These are phyloP conservation scores for Argya squamiceps DNA, from an alignment of 2,797 vertebrate genomes.

Conservation along the genomic window DNA sequence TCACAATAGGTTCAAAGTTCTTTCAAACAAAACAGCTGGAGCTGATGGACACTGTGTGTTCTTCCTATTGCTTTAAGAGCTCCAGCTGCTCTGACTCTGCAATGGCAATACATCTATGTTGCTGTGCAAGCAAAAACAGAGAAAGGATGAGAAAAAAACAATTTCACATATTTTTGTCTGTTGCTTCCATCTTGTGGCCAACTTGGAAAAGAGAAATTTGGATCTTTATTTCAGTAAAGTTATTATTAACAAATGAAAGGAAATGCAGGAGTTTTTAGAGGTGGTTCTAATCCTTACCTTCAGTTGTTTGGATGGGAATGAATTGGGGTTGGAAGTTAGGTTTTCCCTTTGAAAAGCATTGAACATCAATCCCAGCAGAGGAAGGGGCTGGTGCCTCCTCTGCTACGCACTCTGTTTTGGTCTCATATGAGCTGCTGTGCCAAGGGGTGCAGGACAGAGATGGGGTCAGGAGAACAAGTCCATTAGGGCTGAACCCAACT, in stretches of 20 bases:
- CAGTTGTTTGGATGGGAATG: background rate
- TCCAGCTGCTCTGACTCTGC: background rate
- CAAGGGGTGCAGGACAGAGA: background rate
- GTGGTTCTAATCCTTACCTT: background rate
- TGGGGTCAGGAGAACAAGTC: background rate
- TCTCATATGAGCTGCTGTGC: rapidly evolving
- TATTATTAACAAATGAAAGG: background rate
- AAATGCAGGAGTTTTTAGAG: background rate
- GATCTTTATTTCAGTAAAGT: background rate
- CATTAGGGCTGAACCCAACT: background rate
- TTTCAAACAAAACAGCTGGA: background rate
- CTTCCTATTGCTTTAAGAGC: background rate
- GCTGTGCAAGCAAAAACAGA: background rate
- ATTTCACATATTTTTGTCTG: slow-evolving; percentile 45
- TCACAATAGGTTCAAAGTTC: background rate
- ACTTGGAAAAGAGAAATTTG: background rate
- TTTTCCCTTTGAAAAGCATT: background rate
- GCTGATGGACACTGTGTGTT: background rate
- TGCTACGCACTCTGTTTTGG: rapidly evolving
- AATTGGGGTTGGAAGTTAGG: background rate
- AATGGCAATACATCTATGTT: background rate
- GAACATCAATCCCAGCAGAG: background rate
- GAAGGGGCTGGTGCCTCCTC: background rate
- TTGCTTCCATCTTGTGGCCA: slow-evolving; percentile 80
- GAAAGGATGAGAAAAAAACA: background rate